Evolutionary conservation across 2,888 invertebrate species (phyloP), one percentile per base, ranked within the genome.

Genomic region (Ashinkailepas kermadecensis): DNA sequence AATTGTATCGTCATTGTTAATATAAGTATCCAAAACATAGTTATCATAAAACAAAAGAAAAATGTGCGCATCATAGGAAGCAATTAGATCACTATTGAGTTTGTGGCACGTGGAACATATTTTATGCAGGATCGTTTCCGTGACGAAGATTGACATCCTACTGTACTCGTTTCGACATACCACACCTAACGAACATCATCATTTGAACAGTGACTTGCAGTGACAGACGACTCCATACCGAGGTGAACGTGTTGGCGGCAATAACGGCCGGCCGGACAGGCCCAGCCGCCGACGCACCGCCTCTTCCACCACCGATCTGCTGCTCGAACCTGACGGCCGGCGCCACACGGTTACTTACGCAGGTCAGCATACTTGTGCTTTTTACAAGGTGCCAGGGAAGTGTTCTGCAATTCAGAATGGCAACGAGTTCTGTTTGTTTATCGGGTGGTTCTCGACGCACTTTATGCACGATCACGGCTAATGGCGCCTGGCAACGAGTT

Each of bases 221-320:
- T n/a, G 21, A 15, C 64, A 21, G 21, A 18, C 0, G n/a, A 21
- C 2, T 8, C 7, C 70, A 0, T 15, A 70, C 70, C 70, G 70
- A 70, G 12, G 70, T 70, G 70, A 70, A 70, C 11, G 70, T 70
- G 70, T 70, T 70, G 70, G 70, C 70, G 15, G 70, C 70, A 39
- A 70, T 70, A 39, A 70, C 15, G 23, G 70, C 39, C 25, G 70
- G 70, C 25, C 70, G 25, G 67, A 23, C 25, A 23, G 67, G 25
- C 25, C 7, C 70, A 15, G 39, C 23, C n/a, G n/a, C n/a, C 65
- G 65, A 12, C 62, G 62, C 1, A 1, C 62, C 62, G 13, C 21
- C n/a, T 21, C n/a, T 10, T 10, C 70, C 70, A 13, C 39, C 13
- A 13, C 70, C 39, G 70, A 70, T 70, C 70, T 70, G 70, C 70